Evolutionary conservation across 2,888 invertebrate genomes (phyloP).

Genomic region (Napeogenes sylphis): DNA sequence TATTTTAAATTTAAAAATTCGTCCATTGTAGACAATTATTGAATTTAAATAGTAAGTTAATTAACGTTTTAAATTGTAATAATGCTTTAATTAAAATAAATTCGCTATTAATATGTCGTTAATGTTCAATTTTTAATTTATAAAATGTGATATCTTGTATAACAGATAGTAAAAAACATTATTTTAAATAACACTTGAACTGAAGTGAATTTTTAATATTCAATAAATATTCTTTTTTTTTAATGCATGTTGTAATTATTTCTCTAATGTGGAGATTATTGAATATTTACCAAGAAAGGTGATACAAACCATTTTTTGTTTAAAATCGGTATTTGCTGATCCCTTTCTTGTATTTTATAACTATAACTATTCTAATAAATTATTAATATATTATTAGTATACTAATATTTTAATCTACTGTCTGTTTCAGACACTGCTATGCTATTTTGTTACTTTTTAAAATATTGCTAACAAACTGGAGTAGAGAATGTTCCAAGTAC

Average conservation of each 20-base stretch:
- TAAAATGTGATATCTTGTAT: neutral
- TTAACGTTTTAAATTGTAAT: neutral
- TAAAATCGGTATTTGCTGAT: conserved; percentile 54
- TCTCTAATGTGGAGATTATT: neutral
- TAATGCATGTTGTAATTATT: too few relatives aligned
- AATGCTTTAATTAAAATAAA: neutral
- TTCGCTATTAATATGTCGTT: neutral
- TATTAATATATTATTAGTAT: conserved; percentile 6
- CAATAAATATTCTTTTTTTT: too few relatives aligned
- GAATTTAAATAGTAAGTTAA: neutral
- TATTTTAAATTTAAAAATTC: neutral
- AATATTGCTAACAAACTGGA: too few relatives aligned
- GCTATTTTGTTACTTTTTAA: too few relatives aligned
- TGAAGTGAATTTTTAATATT: too few relatives aligned
- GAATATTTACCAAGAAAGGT: conserved; percentile 39
- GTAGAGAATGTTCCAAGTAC: too few relatives aligned
- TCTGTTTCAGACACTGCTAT: too few relatives aligned
- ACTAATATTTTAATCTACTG: neutral
- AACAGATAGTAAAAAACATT: too few relatives aligned
- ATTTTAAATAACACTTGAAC: too few relatives aligned
- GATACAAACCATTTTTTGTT: conserved; percentile 54
- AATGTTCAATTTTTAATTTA: too few relatives aligned
- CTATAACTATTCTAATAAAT: conserved; percentile 16
- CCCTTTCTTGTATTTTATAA: conserved; percentile 45
- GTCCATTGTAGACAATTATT: neutral